These are phyloP conservation scores for Rhea pennata DNA, from an alignment of 2,113 vertebrate genomes.

Conservation along the genomic window DNA sequence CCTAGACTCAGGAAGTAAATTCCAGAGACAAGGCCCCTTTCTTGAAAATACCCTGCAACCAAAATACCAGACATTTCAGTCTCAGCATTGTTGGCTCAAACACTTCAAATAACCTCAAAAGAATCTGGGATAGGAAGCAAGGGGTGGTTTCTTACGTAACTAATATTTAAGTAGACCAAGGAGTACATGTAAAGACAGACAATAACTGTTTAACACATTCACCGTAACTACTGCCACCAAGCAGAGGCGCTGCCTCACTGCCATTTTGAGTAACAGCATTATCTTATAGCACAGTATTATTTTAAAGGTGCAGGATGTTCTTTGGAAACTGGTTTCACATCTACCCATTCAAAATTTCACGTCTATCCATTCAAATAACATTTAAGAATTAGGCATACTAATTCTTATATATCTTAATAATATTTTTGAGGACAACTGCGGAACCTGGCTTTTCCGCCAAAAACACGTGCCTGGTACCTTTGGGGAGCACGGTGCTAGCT, in stretches of 20 bases:
- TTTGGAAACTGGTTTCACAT: background rate
- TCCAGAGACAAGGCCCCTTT: constrained; percentile 31
- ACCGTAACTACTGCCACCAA: background rate
- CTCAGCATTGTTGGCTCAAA: constrained; percentile 16
- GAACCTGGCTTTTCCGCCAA: background rate
- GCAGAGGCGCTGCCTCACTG: background rate
- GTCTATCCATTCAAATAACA: background rate
- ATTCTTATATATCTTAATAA: background rate
- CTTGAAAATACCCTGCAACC: constrained; percentile 59
- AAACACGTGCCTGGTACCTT: background rate
- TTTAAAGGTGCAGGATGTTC: background rate
- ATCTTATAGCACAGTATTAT: background rate
- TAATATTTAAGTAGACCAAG: background rate
- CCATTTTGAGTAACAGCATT: background rate
- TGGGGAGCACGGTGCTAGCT: background rate
- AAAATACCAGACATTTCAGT: constrained; percentile 64
- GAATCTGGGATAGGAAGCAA: accelerated
- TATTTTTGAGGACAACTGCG: background rate
- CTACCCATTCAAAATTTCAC: background rate
- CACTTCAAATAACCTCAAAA: background rate
- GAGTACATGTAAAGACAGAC: background rate
- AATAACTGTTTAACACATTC: background rate
- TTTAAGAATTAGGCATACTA: background rate
- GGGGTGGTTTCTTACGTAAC: background rate
- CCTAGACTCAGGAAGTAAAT: constrained; percentile 16